Evolutionary conservation across 2,113 vertebrate genomes (phyloP).

Genomic region (Podarcis muralis): DNA sequence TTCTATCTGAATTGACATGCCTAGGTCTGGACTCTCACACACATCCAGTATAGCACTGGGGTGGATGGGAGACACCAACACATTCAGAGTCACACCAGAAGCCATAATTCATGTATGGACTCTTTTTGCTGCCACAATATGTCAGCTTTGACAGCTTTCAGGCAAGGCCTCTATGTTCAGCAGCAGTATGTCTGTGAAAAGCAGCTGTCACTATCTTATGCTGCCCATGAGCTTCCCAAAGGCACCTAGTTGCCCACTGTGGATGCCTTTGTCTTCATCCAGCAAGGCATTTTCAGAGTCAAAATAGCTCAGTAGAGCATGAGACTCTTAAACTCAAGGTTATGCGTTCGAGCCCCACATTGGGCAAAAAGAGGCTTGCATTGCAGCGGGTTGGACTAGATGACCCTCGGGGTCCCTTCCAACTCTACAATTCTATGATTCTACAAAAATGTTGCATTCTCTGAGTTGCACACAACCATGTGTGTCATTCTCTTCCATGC

Average conservation of each 20-base stretch:
- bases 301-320: background rate
- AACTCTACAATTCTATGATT: too few species aligned
- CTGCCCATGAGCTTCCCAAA: background rate
- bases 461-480: too few species aligned
- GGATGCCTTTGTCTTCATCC: background rate
- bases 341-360: too few species aligned
- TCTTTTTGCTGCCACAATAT: background rate
- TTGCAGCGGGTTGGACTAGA: background rate
- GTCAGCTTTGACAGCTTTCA: background rate
- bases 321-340: too few species aligned
- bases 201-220: background rate
- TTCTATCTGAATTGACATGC: background rate
- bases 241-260: background rate
- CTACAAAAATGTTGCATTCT: background rate
- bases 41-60: background rate
- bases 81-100: background rate
- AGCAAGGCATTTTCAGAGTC: background rate
- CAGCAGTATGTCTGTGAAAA: background rate
- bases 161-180: background rate
- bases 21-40: background rate
- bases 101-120: background rate
- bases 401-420: too few species aligned
- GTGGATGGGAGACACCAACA: background rate
- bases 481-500: background rate
- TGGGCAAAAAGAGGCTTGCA: too few species aligned